Evolutionary conservation across 2,113 vertebrate species (phyloP).

Genomic region (Acinonyx jubatus): DNA sequence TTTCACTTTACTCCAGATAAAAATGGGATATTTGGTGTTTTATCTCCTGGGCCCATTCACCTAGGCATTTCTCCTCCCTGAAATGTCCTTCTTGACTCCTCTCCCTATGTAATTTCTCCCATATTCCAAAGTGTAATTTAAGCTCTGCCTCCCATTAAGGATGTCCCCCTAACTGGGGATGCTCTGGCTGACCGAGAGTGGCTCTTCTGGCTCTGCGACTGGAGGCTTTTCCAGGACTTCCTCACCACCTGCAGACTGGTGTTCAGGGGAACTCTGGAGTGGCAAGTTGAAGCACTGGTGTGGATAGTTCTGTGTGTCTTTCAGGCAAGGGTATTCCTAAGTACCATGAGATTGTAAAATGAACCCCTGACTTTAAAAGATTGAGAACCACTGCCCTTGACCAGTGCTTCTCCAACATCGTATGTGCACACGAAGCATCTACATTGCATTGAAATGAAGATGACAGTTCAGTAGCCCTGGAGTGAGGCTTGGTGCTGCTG

Average conservation of each 20-base stretch:
- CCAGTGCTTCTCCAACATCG: background rate
- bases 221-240: background rate
- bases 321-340: background rate
- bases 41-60: background rate
- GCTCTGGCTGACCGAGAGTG: background rate
- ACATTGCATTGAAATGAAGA: background rate
- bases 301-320: background rate
- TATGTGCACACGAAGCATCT: background rate
- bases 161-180: background rate
- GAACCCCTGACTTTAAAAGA: background rate
- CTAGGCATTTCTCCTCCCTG: background rate
- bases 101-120: background rate
- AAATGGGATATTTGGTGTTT: background rate
- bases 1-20: background rate
- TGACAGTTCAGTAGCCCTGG: background rate
- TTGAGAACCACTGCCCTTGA: background rate
- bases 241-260: background rate
- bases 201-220: background rate
- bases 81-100: background rate
- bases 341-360: background rate
- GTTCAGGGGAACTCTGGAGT: background rate
- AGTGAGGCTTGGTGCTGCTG: background rate
- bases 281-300: background rate
- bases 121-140: background rate
- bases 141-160: background rate